Percentiles rank a stretch among this genome's conserved stretches.
These are phyloP conservation scores for Cebus imitator DNA, from an alignment of 2,113 vertebrate species.

Conservation along the genomic window DNA sequence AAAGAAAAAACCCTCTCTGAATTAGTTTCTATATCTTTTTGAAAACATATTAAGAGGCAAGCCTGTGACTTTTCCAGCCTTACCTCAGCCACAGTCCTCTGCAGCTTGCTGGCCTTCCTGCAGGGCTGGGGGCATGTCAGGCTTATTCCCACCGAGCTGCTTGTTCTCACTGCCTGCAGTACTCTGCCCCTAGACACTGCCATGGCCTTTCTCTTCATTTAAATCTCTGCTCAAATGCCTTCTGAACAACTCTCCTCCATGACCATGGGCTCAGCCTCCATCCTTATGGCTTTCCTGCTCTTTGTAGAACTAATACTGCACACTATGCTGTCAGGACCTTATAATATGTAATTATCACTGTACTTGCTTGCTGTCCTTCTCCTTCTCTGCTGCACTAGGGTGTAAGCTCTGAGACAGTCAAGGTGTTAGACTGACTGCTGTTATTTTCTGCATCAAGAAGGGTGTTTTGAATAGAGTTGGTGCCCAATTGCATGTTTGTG, in stretches of 20 bases:
- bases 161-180: background rate
- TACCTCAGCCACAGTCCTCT: rapidly evolving
- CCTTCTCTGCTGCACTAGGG: rapidly evolving
- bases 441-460: too few species aligned
- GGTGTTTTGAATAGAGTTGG: rapidly evolving
- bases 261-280: rapidly evolving
- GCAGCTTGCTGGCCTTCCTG: too few species aligned
- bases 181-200: too few species aligned
- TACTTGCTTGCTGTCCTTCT: too few species aligned
- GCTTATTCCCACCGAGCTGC: background rate
- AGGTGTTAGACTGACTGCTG: background rate
- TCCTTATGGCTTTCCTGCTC: rapidly evolving
- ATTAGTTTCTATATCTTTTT: background rate
- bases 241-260: rapidly evolving
- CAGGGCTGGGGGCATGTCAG: rapidly evolving
- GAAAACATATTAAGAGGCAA: background rate
- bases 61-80: rapidly evolving
- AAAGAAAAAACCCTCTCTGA: background rate
- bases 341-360: rapidly evolving
- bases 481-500: rapidly evolving
- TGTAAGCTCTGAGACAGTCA: background rate
- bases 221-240: background rate
- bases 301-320: rapidly evolving
- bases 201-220: background rate
- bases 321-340: rapidly evolving